phyloP scores from a whole-genome alignment of 1,140 invertebrate species.

The Trichogramma pretiosum region DNA sequence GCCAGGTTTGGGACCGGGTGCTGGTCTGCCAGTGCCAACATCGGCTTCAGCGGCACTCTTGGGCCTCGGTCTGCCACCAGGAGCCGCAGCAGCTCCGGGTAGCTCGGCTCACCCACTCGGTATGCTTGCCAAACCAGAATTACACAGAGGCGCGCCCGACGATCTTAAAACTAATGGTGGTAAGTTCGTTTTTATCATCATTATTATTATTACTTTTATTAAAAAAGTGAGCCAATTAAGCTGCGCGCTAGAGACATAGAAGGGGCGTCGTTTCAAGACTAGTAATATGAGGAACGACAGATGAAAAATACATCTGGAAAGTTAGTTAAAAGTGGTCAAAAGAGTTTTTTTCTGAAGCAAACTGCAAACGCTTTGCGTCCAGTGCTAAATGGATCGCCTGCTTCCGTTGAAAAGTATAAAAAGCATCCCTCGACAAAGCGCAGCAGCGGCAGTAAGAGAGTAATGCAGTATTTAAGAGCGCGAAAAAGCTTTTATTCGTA shows the following conservation, averaged over 20 bases:
- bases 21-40: conserved; percentile 42
- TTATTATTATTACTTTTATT: no score
- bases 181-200: conserved; percentile 36
- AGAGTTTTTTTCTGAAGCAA: neutral
- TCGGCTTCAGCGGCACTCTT: conserved; percentile 41
- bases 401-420: no score
- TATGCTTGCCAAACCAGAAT: conserved; percentile 62
- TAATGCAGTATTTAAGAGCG: no score
- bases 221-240: neutral
- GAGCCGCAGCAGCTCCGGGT: conserved; percentile 46
- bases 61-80: conserved; percentile 46
- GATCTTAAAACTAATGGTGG: conserved; percentile 60
- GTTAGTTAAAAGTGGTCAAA: neutral
- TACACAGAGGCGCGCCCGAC: conserved; percentile 53
- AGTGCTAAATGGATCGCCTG: no score
- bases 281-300: no score
- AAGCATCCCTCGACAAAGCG: no score
- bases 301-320: no score
- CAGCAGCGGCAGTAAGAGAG: no score
- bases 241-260: neutral
- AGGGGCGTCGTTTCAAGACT: neutral
- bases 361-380: neutral
- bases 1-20: conserved; percentile 38
- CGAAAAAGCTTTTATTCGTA: no score
- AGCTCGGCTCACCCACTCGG: conserved; percentile 58